These are phyloP conservation scores for Euphonia xanthogaster DNA, from an alignment of 2,797 vertebrate genomes.

Conservation along the genomic window DNA sequence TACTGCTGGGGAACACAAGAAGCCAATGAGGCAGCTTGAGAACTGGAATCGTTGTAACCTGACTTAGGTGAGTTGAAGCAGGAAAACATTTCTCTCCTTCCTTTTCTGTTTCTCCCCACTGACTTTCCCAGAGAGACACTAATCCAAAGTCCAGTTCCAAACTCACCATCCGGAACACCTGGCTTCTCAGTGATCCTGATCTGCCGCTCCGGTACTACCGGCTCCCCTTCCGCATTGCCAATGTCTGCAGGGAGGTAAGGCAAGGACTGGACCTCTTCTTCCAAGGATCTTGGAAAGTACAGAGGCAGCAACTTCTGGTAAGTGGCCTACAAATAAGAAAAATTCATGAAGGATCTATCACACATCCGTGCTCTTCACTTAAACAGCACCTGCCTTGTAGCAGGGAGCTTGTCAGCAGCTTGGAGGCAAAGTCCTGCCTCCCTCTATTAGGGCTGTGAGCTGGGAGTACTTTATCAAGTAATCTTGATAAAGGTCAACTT, in stretches of 20 bases:
- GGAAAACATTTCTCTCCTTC: background rate
- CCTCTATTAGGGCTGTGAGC: background rate
- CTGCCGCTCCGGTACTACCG: constrained; percentile 92
- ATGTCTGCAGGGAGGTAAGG: constrained; percentile 91
- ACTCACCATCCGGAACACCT: constrained; percentile 86
- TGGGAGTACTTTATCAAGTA: background rate
- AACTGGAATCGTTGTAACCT: background rate
- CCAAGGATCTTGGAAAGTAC: constrained; percentile 91
- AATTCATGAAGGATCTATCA: background rate
- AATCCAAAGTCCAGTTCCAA: background rate
- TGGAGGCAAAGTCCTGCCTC: background rate
- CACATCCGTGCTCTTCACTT: background rate
- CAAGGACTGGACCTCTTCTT: constrained; percentile 84
- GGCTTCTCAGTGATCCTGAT: constrained; percentile 96
- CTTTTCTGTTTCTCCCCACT: background rate
- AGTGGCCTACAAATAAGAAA: constrained; percentile 75
- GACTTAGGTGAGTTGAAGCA: background rate
- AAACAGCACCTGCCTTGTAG: background rate
- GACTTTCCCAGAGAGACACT: background rate
- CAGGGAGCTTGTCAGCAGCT: background rate
- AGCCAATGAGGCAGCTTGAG: background rate
- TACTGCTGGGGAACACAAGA: background rate
- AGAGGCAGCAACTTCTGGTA: constrained; percentile 91
- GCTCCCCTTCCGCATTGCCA: constrained; percentile 94
- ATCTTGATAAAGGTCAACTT: background rate